Percentiles rank a stretch among this genome's conserved stretches.
Conservation (phyloP, 2,797 vertebrate species). For the Eulemur mongoz region DNA sequence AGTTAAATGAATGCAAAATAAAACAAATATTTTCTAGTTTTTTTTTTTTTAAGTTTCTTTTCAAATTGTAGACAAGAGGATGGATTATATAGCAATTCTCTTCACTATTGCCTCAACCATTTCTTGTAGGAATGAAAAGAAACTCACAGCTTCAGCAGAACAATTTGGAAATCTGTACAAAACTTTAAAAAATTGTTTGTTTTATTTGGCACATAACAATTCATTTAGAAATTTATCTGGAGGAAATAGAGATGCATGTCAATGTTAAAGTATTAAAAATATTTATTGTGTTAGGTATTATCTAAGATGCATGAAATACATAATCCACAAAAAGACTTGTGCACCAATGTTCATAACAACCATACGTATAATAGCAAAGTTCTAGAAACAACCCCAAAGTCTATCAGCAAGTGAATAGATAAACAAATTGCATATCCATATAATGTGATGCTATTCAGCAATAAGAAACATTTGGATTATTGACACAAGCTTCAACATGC, state of each 20-base stretch:
- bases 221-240: neutral
- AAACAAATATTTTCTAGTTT: neutral
- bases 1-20: neutral
- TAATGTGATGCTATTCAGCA: neutral
- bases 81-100: neutral
- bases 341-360: neutral
- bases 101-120: neutral
- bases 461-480: neutral
- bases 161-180: neutral
- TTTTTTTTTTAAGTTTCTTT: neutral
- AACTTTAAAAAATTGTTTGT: neutral
- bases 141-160: neutral
- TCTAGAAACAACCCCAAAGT: neutral
- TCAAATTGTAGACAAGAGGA: neutral
- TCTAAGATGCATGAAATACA: neutral
- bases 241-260: neutral
- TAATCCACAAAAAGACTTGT: neutral
- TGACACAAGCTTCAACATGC: neutral
- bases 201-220: neutral
- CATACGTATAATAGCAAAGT: neutral
- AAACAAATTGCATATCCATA: neutral
- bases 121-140: neutral
- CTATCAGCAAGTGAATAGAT: neutral
- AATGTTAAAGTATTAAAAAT: neutral
- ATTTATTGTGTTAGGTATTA: neutral